Evolutionary conservation across 2,888 invertebrate genomes (phyloP).

Genomic region (Lasius platythorax): DNA sequence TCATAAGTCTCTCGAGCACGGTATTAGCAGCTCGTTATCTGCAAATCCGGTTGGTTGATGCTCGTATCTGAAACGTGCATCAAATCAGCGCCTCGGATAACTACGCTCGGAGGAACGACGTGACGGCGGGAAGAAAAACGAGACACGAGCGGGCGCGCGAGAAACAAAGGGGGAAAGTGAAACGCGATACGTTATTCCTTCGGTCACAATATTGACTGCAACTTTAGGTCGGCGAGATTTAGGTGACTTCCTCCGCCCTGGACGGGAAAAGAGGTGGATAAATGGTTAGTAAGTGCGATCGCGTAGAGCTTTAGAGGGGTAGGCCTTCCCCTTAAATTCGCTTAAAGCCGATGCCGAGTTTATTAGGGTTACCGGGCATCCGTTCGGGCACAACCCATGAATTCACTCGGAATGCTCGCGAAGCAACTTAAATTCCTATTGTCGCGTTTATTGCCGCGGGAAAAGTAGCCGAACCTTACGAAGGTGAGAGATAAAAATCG

Average conservation of each 20-base stretch:
- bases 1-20: slow-evolving; percentile 61
- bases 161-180: slow-evolving; percentile 65
- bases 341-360: slow-evolving; percentile 79
- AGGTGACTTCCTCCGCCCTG: slow-evolving; percentile 75
- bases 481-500: not conserved
- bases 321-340: slow-evolving; percentile 79
- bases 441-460: slow-evolving; percentile 13
- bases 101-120: slow-evolving; percentile 64
- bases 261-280: slow-evolving; percentile 70
- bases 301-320: slow-evolving; percentile 72
- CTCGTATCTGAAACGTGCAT: slow-evolving; percentile 74
- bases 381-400: slow-evolving; percentile 6
- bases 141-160: slow-evolving; percentile 59
- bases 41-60: slow-evolving; percentile 67
- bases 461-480: not conserved
- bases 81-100: slow-evolving; percentile 72
- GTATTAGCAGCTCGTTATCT: slow-evolving; percentile 74
- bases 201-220: slow-evolving; percentile 85
- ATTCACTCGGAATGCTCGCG: slow-evolving; percentile 10
- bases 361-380: slow-evolving; percentile 66
- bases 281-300: slow-evolving; percentile 73
- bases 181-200: slow-evolving; percentile 82
- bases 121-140: slow-evolving; percentile 62
- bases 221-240: slow-evolving; percentile 81
- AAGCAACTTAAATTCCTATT: slow-evolving; percentile 14